Evolutionary conservation across 2,888 invertebrate species (phyloP).

Genomic region (Caenorhabditis auriculariae): DNA sequence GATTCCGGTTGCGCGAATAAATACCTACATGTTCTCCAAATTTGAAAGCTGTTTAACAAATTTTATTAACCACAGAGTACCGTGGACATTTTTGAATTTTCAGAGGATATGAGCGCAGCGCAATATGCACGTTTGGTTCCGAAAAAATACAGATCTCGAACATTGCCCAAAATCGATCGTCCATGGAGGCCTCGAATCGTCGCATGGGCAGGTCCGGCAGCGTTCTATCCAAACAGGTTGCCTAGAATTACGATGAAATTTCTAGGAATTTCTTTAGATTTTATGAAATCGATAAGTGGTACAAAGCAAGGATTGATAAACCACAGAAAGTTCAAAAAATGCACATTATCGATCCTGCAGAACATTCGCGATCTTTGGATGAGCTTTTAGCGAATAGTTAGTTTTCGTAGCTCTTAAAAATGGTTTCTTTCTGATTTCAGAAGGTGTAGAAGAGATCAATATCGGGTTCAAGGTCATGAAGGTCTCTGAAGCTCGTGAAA

Average conservation of each 20-base stretch:
- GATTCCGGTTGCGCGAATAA: not conserved
- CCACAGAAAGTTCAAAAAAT: slow-evolving; percentile 55
- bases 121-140: slow-evolving; percentile 46
- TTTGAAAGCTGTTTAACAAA: not conserved
- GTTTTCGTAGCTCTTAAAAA: not conserved
- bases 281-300: slow-evolving; percentile 62
- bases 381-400: slow-evolving; percentile 36
- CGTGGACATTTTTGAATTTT: no score
- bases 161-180: slow-evolving; percentile 53
- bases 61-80: slow-evolving; percentile 7
- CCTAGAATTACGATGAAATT: not conserved
- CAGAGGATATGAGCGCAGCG: slow-evolving; percentile 34
- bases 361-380: slow-evolving; percentile 39
- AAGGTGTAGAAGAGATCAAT: slow-evolving; percentile 28
- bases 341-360: slow-evolving; percentile 58
- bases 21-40: not conserved
- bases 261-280: slow-evolving; percentile 42
- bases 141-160: slow-evolving; percentile 45
- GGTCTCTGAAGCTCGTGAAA: slow-evolving; percentile 2
- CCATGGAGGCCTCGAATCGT: slow-evolving; percentile 55
- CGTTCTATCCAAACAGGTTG: slow-evolving; percentile 58
- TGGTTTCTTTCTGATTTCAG: slow-evolving; percentile 13
- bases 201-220: slow-evolving; percentile 61
- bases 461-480: slow-evolving; percentile 53
- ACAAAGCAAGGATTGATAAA: slow-evolving; percentile 63